Percentiles rank a stretch among this genome's conserved stretches.
phyloP scores from a whole-genome alignment of 2,888 invertebrate species.

The Hemicrepidius hirtus region DNA sequence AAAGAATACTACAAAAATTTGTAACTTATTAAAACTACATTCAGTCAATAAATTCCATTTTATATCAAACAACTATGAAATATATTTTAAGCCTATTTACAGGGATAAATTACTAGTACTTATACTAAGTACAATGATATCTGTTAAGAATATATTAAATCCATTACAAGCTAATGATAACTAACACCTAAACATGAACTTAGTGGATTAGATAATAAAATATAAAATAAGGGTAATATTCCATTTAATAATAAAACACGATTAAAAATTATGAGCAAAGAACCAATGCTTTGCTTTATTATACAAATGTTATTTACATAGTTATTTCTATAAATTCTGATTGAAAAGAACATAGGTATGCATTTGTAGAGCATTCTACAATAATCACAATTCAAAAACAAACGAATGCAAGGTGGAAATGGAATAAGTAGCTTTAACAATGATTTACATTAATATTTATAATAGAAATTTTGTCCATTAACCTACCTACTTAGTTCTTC shows the following conservation, averaged over 20 bases:
- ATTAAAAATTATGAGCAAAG: slow-evolving; percentile 8
- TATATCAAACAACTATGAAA: slow-evolving; percentile 37
- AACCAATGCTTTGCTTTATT: background rate
- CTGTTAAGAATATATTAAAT: slow-evolving; percentile 35
- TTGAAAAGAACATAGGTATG: too few relatives aligned
- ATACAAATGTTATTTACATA: background rate
- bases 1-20: slow-evolving; percentile 3
- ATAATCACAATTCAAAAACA: background rate
- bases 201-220: background rate
- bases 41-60: slow-evolving; percentile 37
- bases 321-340: background rate
- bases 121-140: slow-evolving; percentile 38
- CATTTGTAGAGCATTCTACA: background rate
- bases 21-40: slow-evolving; percentile 31
- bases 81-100: slow-evolving; percentile 35
- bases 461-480: background rate
- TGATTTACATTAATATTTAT: too few relatives aligned
- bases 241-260: background rate
- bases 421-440: too few relatives aligned
- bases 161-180: slow-evolving; percentile 23
- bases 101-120: slow-evolving; percentile 37
- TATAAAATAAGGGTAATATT: slow-evolving; percentile 18
- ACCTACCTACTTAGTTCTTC: background rate
- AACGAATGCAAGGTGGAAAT: too few relatives aligned
- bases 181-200: slow-evolving; percentile 26